phyloP scores from a whole-genome alignment of 2,888 invertebrate genomes.

The Lamellibrachia satsuma region DNA sequence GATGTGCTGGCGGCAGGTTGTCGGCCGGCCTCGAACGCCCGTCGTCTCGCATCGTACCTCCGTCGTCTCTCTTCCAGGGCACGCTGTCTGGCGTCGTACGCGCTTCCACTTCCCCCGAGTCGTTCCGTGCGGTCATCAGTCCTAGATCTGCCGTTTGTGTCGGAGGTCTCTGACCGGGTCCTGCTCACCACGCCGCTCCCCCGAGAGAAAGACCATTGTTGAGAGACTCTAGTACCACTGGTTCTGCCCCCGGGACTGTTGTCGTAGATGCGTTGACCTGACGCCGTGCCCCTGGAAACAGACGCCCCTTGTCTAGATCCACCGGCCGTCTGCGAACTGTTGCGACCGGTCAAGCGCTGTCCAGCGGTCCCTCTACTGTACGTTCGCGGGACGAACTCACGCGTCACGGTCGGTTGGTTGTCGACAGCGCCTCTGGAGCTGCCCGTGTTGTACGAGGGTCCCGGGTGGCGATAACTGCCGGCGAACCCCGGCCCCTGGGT shows the following conservation, averaged over 20 bases:
- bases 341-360: neutral
- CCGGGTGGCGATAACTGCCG: neutral
- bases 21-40: neutral
- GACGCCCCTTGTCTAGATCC: neutral
- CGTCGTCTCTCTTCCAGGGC: slow-evolving; percentile 25
- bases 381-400: neutral
- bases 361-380: neutral
- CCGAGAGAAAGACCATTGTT: neutral
- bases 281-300: neutral
- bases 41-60: neutral
- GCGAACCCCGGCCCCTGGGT: slow-evolving; percentile 1
- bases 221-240: neutral
- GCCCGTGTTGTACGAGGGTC: neutral
- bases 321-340: neutral
- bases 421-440: neutral
- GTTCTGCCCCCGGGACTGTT: neutral
- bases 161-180: neutral
- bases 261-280: neutral
- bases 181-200: neutral
- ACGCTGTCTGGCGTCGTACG: slow-evolving; percentile 21
- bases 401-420: neutral
- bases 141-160: neutral
- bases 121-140: neutral
- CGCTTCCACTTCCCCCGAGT: neutral
- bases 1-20: neutral